A percentile compares a stretch with the other conserved stretches of the same genome.
These are phyloP conservation scores for Rotaria socialis DNA, from an alignment of 2,888 invertebrate species.

Conservation along the genomic window DNA sequence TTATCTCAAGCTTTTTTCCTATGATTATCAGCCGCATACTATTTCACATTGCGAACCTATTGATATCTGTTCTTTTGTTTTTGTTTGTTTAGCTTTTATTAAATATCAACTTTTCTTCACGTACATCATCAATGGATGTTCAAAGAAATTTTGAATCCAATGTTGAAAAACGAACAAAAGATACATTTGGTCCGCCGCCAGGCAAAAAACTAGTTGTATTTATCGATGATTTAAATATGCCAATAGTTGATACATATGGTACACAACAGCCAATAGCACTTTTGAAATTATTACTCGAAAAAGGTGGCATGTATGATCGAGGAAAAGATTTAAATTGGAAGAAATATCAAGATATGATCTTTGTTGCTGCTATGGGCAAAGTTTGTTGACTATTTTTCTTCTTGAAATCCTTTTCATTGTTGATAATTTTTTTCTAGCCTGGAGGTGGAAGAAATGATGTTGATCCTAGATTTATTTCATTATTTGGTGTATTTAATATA, in stretches of 20 bases:
- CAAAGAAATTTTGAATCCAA: conserved; percentile 79
- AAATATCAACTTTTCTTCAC: conserved; percentile 78
- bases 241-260: conserved; percentile 76
- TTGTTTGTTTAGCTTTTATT: not conserved
- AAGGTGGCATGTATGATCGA: conserved; percentile 80
- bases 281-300: conserved; percentile 77
- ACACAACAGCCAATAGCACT: conserved; percentile 89
- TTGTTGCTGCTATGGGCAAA: conserved; percentile 60
- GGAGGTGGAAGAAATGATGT: conserved; percentile 85
- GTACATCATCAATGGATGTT: conserved; percentile 83
- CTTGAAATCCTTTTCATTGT: conserved; percentile 12
- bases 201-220: conserved; percentile 83
- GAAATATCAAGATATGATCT: conserved; percentile 73
- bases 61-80: not conserved
- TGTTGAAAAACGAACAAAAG: conserved; percentile 82
- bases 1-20: no score
- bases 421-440: conserved; percentile 58
- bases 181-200: conserved; percentile 80
- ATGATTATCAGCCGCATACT: no score
- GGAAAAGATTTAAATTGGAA: conserved; percentile 86
- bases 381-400: conserved; percentile 48
- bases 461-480: conserved; percentile 84
- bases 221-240: conserved; percentile 92
- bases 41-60: no score
- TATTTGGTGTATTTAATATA: conserved; percentile 81